These are phyloP conservation scores for Pristionchus japonicus DNA, from an alignment of 2,888 invertebrate species.

Conservation along the genomic window DNA sequence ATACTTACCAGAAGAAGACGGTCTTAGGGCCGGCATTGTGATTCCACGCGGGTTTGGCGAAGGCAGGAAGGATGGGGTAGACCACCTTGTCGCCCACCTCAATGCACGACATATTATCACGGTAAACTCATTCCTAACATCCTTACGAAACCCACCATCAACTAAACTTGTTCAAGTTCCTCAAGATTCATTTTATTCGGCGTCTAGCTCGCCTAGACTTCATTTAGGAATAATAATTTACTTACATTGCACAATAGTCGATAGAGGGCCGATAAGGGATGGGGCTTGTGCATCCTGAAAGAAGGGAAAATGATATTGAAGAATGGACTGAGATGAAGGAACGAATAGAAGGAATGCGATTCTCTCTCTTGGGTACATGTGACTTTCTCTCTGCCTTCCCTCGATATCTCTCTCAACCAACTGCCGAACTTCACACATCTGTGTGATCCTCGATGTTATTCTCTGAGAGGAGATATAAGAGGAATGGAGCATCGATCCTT, in stretches of 20 bases:
- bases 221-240: background rate
- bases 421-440: background rate
- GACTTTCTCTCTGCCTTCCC: background rate
- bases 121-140: background rate
- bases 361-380: background rate
- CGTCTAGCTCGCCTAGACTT: too few species aligned
- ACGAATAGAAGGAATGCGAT: background rate
- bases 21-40: constrained; percentile 99
- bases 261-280: background rate
- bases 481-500: constrained; percentile 9
- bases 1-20: constrained; percentile 84
- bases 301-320: background rate
- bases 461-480: background rate
- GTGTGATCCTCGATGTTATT: too few species aligned
- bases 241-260: background rate
- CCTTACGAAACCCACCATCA: too few species aligned
- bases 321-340: background rate
- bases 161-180: too few species aligned
- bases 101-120: background rate
- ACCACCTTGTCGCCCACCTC: constrained; percentile 51
- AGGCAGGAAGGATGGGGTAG: constrained; percentile 62
- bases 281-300: background rate
- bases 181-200: too few species aligned
- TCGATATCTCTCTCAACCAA: background rate
- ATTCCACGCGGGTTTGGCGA: constrained; percentile 87